phyloP scores from a whole-genome alignment of 2,113 vertebrate genomes.

The Myrmophylax atrothorax region DNA sequence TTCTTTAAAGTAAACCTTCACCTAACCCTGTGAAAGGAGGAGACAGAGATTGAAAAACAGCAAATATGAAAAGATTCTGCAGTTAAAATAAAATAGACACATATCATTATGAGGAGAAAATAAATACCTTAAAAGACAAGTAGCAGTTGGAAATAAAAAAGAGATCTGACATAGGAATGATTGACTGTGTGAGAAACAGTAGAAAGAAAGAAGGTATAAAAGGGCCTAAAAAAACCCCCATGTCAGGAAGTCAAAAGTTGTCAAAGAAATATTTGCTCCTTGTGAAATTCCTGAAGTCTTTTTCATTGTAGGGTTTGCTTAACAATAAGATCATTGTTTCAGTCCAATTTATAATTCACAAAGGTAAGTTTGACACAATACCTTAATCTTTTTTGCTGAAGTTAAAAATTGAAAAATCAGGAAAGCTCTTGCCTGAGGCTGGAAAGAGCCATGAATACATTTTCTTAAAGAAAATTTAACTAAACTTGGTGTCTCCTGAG shows the following conservation, averaged over 20 bases:
- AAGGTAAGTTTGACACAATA: neutral
- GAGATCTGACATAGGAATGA: neutral
- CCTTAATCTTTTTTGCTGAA: neutral
- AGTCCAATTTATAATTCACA: neutral
- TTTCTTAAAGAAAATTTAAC: slow-evolving; percentile 42
- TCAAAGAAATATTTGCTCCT: neutral
- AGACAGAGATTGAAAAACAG: neutral
- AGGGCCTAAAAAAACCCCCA: neutral
- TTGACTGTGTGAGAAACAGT: neutral
- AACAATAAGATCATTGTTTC: neutral
- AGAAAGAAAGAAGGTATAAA: neutral
- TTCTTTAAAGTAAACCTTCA: neutral
- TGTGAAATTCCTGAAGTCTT: neutral
- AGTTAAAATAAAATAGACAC: neutral
- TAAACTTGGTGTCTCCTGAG: neutral
- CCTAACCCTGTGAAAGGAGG: neutral
- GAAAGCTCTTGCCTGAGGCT: neutral
- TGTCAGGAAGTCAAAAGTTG: neutral
- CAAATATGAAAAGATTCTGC: neutral
- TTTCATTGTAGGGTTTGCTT: neutral
- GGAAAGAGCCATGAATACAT: neutral
- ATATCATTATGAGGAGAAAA: neutral
- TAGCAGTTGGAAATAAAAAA: neutral
- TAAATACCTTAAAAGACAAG: neutral
- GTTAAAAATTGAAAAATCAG: neutral